Conservation (phyloP, 2,888 invertebrate species). For the Proisotoma minuta region DNA sequence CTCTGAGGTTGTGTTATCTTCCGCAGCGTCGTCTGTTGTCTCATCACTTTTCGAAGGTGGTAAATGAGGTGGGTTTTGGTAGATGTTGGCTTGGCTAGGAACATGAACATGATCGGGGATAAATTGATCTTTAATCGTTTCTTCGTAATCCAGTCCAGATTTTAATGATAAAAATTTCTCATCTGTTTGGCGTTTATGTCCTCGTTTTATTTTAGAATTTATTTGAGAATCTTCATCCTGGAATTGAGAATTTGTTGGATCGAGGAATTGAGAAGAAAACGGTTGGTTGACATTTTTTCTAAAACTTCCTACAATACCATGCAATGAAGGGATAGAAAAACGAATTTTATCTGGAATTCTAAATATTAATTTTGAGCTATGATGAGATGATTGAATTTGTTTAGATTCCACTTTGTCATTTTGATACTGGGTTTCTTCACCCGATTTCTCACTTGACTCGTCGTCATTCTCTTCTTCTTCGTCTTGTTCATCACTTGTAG, state of each 20-base stretch:
- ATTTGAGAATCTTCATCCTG: neutral
- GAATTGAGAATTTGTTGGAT: neutral
- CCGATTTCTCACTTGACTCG: no score
- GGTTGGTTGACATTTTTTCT: neutral
- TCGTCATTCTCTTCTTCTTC: neutral
- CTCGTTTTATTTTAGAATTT: neutral
- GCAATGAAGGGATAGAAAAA: neutral
- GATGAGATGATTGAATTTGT: neutral
- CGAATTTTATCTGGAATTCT: neutral
- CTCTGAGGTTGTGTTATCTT: neutral
- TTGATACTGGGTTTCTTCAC: neutral
- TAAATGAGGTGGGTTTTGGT: neutral
- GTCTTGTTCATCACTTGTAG: neutral
- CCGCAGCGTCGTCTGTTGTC: neutral
- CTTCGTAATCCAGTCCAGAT: no score
- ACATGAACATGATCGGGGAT: no score
- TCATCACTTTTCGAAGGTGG: neutral
- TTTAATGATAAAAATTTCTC: neutral
- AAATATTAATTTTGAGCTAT: neutral
- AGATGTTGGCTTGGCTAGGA: neutral
- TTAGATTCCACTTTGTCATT: neutral
- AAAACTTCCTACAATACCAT: neutral
- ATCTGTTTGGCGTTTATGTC: neutral
- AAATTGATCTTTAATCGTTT: no score
- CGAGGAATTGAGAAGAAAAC: neutral